Evolutionary conservation across 2,888 invertebrate genomes (phyloP).

Genomic region (Plusia festucae): DNA sequence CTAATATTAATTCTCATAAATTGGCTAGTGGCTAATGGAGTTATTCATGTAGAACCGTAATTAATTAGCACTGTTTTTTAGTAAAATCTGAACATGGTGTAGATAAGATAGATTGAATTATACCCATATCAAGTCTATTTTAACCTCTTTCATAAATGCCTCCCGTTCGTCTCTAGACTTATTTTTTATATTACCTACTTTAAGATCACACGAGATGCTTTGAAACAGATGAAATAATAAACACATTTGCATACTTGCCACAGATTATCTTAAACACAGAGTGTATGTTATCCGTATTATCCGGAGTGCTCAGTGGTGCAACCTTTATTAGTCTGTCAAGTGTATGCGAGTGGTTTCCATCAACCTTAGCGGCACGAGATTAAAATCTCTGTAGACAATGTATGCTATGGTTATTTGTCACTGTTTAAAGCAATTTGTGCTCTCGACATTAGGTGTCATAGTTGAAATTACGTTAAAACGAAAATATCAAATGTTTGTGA

Average conservation of each 20-base stretch:
- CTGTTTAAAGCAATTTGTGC: not conserved
- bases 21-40: no score
- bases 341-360: conserved; percentile 53
- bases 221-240: not conserved
- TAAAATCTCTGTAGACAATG: conserved; percentile 49
- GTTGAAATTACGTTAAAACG: not conserved
- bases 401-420: conserved; percentile 11
- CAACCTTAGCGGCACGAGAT: conserved; percentile 47
- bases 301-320: not conserved
- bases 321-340: conserved; percentile 58
- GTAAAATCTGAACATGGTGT: no score
- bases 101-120: no score
- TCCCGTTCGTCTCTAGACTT: no score
- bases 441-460: not conserved
- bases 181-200: no score
- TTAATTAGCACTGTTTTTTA: no score
- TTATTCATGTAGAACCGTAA: no score
- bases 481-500: not conserved
- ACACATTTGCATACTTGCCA: conserved; percentile 21
- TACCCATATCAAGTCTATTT: no score
- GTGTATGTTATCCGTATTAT: conserved; percentile 10
- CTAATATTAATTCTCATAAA: no score
- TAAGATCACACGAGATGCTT: no score
- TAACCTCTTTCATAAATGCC: no score
- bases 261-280: conserved; percentile 31